These are phyloP conservation scores for Basileuterus tristriatus DNA, from an alignment of 2,797 vertebrate species.

Conservation along the genomic window DNA sequence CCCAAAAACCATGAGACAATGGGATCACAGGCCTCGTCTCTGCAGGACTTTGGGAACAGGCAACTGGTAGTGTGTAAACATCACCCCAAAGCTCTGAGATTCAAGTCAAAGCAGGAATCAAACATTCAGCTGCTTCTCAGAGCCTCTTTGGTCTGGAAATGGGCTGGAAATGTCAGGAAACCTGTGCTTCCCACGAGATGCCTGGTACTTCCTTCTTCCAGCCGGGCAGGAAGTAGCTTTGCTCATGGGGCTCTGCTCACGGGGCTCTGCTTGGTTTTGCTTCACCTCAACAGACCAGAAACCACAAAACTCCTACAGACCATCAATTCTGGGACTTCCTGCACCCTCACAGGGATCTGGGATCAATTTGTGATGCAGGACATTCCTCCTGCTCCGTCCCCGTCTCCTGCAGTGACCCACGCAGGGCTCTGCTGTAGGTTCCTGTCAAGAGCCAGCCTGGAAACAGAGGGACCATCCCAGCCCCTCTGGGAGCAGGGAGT, in stretches of 20 bases:
- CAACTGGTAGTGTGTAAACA: slow-evolving; percentile 35
- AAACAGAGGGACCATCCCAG: background rate
- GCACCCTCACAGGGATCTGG: background rate
- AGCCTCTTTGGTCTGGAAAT: slow-evolving; percentile 62
- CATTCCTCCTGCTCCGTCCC: background rate
- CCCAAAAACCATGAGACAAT: background rate
- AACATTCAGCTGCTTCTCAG: slow-evolving; percentile 46
- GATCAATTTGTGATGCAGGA: background rate
- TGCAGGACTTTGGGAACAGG: slow-evolving; percentile 20
- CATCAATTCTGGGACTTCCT: background rate
- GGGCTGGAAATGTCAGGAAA: background rate
- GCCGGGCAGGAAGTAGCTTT: background rate
- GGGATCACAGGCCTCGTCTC: background rate
- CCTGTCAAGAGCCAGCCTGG: background rate
- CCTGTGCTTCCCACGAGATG: background rate
- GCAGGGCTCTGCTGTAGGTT: background rate
- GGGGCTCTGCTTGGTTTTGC: background rate
- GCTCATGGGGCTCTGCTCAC: background rate
- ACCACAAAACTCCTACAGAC: background rate
- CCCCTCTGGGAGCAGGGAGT: background rate
- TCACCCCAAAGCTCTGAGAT: slow-evolving; percentile 48
- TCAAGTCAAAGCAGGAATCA: slow-evolving; percentile 30
- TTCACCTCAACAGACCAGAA: background rate
- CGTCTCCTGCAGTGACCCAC: background rate
- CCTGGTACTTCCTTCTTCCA: slow-evolving; percentile 13